Evolutionary conservation across 2,888 invertebrate genomes (phyloP).

Genomic region (Seira sanloemensis): DNA sequence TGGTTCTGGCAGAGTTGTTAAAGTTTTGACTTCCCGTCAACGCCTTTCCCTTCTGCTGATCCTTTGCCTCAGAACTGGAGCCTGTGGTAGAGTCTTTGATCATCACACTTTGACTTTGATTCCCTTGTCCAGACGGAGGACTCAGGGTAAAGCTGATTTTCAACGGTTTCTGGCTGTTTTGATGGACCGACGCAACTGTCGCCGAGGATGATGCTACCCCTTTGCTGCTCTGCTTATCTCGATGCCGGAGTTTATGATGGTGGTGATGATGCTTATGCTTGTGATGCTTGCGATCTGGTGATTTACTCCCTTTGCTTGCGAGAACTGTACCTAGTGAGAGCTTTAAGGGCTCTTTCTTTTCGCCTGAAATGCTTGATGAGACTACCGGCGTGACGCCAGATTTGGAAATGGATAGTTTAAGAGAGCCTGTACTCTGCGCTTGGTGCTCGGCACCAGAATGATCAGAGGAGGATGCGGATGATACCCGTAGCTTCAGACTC

Average conservation of each 20-base stretch:
- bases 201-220: conserved; percentile 45
- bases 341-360: conserved; percentile 63
- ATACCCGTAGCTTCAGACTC: conserved; percentile 44
- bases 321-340: conserved; percentile 59
- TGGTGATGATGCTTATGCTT: conserved; percentile 69
- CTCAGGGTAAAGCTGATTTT: conserved; percentile 62
- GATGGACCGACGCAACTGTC: conserved; percentile 38
- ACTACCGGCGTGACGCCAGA: conserved; percentile 54
- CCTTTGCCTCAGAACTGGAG: conserved; percentile 32
- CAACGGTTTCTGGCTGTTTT: conserved; percentile 60
- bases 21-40: conserved; percentile 39
- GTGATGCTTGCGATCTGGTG: conserved; percentile 70
- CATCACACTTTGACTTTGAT: conserved; percentile 61
- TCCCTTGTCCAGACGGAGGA: conserved; percentile 49
- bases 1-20: conserved; percentile 62
- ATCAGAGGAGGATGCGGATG: conserved; percentile 35
- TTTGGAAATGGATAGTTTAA: conserved; percentile 67
- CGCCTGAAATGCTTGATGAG: conserved; percentile 39
- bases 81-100: not conserved
- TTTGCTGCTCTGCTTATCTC: conserved; percentile 67
- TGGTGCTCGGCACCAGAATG: conserved; percentile 33
- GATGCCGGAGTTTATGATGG: conserved; percentile 68
- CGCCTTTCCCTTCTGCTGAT: conserved; percentile 50
- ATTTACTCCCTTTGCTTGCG: conserved; percentile 57
- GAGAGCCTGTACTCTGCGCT: conserved; percentile 51